Percentiles rank a stretch among this genome's conserved stretches.
Evolutionary conservation across 2,113 vertebrate genomes (phyloP).

Genomic region (Microcebus jonahi): DNA sequence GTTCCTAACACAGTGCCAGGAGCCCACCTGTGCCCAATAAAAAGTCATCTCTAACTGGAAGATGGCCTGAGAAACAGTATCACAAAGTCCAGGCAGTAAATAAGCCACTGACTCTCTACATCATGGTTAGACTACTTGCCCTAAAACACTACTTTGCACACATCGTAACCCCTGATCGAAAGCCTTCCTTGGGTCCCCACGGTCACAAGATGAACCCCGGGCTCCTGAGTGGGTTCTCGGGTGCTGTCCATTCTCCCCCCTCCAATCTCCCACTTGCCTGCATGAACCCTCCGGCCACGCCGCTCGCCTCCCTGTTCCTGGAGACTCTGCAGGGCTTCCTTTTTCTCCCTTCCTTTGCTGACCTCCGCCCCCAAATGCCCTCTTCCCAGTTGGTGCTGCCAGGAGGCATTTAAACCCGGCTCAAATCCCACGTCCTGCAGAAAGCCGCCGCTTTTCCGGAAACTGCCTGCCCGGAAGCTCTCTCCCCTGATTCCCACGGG

Average conservation of each 20-base stretch:
- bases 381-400: neutral
- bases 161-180: neutral
- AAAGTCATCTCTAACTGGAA: neutral
- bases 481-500: neutral
- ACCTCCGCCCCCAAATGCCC: neutral
- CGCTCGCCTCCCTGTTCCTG: accelerated
- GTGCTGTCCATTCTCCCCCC: neutral
- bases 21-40: neutral
- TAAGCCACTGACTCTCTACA: neutral
- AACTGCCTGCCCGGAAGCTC: neutral
- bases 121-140: neutral
- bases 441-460: neutral
- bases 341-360: neutral
- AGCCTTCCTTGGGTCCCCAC: neutral
- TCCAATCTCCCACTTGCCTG: neutral
- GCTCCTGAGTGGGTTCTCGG: neutral
- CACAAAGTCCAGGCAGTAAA: neutral
- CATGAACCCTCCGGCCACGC: neutral
- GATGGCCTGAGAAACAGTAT: neutral
- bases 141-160: neutral
- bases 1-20: neutral
- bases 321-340: neutral
- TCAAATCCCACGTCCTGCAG: neutral
- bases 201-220: neutral
- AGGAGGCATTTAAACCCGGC: neutral